These are phyloP conservation scores for Erinaceus europaeus DNA, from an alignment of 2,113 vertebrate species.

Conservation along the genomic window DNA sequence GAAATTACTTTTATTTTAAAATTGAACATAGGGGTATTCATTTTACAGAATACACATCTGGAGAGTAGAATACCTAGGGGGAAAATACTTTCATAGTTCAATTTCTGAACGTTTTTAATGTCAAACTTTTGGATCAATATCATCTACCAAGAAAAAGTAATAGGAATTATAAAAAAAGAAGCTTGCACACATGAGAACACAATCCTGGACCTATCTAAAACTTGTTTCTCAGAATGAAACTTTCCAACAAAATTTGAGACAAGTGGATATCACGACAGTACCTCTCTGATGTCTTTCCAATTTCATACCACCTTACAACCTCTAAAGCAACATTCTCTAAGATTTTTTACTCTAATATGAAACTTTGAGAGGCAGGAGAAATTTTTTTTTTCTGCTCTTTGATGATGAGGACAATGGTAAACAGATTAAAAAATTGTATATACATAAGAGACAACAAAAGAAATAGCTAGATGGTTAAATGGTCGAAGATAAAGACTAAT, in stretches of 20 bases:
- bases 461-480: background rate
- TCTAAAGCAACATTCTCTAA: background rate
- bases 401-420: background rate
- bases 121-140: conserved; percentile 42
- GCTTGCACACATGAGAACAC: background rate
- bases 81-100: conserved; percentile 37
- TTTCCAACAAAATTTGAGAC: background rate
- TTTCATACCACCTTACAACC: background rate
- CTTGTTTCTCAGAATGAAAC: background rate
- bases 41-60: conserved; percentile 60
- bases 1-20: conserved; percentile 61
- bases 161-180: conserved; percentile 34
- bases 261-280: background rate
- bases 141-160: conserved; percentile 16
- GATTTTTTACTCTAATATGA: background rate
- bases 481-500: background rate
- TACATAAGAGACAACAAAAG: background rate
- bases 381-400: background rate
- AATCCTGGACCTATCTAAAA: background rate
- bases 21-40: conserved; percentile 28
- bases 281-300: background rate
- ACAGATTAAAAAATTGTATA: background rate
- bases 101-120: conserved; percentile 34
- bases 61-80: conserved; percentile 35
- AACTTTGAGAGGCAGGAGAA: background rate